These are phyloP conservation scores for Lipophrys pholis DNA, from an alignment of 2,113 vertebrate species.

Conservation along the genomic window DNA sequence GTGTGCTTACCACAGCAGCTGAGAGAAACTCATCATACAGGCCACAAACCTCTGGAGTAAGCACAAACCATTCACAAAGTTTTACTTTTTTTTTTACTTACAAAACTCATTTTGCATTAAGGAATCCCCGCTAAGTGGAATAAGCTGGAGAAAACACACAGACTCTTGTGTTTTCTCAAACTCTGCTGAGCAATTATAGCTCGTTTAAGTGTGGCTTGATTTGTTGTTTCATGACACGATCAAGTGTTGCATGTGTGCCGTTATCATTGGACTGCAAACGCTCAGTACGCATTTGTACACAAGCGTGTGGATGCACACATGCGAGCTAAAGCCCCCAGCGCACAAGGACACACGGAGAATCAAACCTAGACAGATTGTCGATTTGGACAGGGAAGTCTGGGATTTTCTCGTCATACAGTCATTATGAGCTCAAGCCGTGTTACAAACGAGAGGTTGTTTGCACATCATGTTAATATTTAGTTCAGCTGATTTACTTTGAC, in stretches of 20 bases:
- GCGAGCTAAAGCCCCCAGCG: conserved; percentile 21
- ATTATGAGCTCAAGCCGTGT: conserved; percentile 25
- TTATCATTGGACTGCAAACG: neutral
- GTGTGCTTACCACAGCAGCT: conserved; percentile 43
- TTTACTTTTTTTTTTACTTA: neutral
- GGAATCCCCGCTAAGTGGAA: neutral
- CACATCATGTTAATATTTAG: conserved; percentile 44
- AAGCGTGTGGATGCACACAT: conserved; percentile 32
- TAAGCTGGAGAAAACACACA: neutral
- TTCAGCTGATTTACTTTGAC: conserved; percentile 48
- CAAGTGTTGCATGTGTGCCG: conserved; percentile 4
- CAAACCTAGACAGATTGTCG: conserved; percentile 36
- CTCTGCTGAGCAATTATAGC: neutral
- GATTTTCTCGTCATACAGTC: conserved; percentile 35
- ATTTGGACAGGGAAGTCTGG: conserved; percentile 34
- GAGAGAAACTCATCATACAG: conserved; percentile 27
- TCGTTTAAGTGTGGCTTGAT: conserved; percentile 1
- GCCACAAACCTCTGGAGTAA: conserved; percentile 28
- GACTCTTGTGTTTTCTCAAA: neutral
- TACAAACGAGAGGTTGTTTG: conserved; percentile 10
- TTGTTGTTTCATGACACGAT: conserved; percentile 7
- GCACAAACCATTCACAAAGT: conserved; percentile 28
- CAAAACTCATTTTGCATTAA: conserved; percentile 1
- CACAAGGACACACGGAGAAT: conserved; percentile 38
- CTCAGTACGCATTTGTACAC: conserved; percentile 22